Percentiles rank a stretch among this genome's conserved stretches.
These are phyloP conservation scores for Lobophora halterata DNA, from an alignment of 2,888 invertebrate species.

Conservation along the genomic window DNA sequence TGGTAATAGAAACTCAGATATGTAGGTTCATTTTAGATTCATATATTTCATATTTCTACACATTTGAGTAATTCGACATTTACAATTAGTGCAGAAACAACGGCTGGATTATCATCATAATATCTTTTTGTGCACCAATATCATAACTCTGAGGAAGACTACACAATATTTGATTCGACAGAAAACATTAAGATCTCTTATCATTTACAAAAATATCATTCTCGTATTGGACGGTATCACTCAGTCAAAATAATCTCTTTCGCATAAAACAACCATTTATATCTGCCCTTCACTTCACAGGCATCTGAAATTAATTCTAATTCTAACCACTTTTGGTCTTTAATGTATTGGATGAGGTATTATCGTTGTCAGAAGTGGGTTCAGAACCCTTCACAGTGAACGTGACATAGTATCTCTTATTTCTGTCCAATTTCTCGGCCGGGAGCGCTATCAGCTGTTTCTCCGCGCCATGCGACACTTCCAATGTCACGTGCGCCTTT, in stretches of 20 bases:
- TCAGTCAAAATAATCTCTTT: slow-evolving; percentile 42
- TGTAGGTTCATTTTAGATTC: not conserved
- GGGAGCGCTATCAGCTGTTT: slow-evolving; percentile 94
- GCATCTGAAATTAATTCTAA: not conserved
- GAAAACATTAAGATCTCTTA: slow-evolving; percentile 23
- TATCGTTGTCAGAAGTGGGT: slow-evolving; percentile 78
- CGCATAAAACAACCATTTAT: slow-evolving; percentile 25
- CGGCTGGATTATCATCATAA: slow-evolving; percentile 33
- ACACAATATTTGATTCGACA: slow-evolving; percentile 33
- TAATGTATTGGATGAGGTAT: slow-evolving; percentile 60
- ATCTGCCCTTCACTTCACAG: no score
- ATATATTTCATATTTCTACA: slow-evolving; percentile 24
- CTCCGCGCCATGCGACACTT: slow-evolving; percentile 91
- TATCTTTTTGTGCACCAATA: slow-evolving; percentile 41
- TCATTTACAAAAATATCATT: slow-evolving; percentile 48
- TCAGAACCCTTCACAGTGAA: slow-evolving; percentile 92
- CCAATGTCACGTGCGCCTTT: slow-evolving; percentile 84
- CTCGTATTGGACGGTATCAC: slow-evolving; percentile 42
- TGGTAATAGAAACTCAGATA: not conserved
- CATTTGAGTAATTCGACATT: slow-evolving; percentile 35
- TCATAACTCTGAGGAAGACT: slow-evolving; percentile 54
- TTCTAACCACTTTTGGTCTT: slow-evolving; percentile 56
- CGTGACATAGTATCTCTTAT: slow-evolving; percentile 95
- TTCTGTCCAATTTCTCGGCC: slow-evolving; percentile 91
- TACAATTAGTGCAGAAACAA: slow-evolving; percentile 45